A percentile compares a stretch with the other conserved stretches of the same genome.
Conservation (phyloP, 2,113 vertebrate species). For the Pelvicachromis taeniatus region DNA sequence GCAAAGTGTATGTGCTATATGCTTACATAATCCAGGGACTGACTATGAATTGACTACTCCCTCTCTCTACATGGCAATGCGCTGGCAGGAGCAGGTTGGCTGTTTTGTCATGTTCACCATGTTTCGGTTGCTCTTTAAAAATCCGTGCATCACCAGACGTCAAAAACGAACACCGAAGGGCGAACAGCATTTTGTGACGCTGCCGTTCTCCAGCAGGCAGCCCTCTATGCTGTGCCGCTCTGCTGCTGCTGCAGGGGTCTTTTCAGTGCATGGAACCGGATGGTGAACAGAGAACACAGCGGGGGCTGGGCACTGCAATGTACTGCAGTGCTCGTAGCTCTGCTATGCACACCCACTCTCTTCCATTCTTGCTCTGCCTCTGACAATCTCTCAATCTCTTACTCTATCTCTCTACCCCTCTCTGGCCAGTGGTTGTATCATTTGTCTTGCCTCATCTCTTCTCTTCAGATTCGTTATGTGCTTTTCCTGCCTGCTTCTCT, state of each 20-base stretch:
- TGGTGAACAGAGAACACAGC: slow-evolving; percentile 66
- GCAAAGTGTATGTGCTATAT: slow-evolving; percentile 19
- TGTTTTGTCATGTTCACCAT: neutral
- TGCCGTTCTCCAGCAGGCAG: slow-evolving; percentile 41
- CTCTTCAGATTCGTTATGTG: neutral
- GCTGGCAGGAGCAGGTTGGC: neutral
- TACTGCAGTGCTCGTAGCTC: slow-evolving; percentile 71
- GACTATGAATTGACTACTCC: slow-evolving; percentile 36
- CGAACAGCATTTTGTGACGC: slow-evolving; percentile 20
- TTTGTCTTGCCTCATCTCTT: slow-evolving; percentile 20
- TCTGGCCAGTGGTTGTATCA: neutral
- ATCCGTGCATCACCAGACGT: neutral
- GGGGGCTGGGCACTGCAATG: slow-evolving; percentile 75
- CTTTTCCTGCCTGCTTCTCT: neutral
- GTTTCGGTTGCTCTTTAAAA: neutral
- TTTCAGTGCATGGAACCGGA: slow-evolving; percentile 67
- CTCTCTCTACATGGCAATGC: slow-evolving; percentile 21
- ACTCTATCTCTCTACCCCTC: slow-evolving; percentile 5
- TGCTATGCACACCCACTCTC: slow-evolving; percentile 68
- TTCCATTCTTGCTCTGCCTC: slow-evolving; percentile 48
- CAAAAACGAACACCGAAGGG: slow-evolving; percentile 1
- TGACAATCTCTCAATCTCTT: slow-evolving; percentile 50
- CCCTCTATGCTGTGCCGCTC: slow-evolving; percentile 24
- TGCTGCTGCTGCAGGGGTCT: slow-evolving; percentile 68
- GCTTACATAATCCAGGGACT: slow-evolving; percentile 57